A percentile compares a stretch with the other conserved stretches of the same genome.
Evolutionary conservation across 2,113 vertebrate species (phyloP).

Genomic region (Ammospiza caudacuta): DNA sequence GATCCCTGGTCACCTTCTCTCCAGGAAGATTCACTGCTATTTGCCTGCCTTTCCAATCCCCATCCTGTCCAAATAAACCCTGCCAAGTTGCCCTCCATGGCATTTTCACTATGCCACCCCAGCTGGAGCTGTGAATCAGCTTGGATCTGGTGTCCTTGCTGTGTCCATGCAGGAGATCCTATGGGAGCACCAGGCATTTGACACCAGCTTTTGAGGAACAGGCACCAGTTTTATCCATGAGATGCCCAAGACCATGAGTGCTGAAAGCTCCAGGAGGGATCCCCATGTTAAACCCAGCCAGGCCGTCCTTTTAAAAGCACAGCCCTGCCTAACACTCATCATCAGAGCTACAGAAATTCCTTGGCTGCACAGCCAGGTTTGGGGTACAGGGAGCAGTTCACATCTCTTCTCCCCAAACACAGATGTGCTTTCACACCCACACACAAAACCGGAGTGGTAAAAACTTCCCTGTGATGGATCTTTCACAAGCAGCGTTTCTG

Average conservation of each 20-base stretch:
- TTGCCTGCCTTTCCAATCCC: background rate
- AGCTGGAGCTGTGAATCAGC: background rate
- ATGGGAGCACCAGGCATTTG: background rate
- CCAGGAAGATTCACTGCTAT: background rate
- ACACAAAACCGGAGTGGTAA: fast-evolving
- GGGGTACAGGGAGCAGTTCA: background rate
- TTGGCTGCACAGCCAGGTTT: background rate
- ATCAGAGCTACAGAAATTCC: background rate
- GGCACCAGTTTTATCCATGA: background rate
- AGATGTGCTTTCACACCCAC: fast-evolving
- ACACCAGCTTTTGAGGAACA: slow-evolving; percentile 13
- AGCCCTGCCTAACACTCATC: background rate
- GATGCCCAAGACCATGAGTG: background rate
- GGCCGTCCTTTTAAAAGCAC: background rate
- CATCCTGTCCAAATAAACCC: background rate
- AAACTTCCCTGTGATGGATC: background rate
- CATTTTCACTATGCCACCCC: background rate
- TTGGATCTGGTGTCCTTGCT: background rate
- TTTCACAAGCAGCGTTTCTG: background rate
- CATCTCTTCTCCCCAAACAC: background rate
- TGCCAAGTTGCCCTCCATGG: background rate
- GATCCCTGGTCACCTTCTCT: background rate
- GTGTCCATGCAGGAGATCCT: background rate
- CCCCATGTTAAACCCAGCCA: background rate
- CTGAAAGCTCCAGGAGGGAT: background rate